These are phyloP conservation scores for Andrena haemorrhoa DNA, from an alignment of 2,888 invertebrate species.

Conservation along the genomic window DNA sequence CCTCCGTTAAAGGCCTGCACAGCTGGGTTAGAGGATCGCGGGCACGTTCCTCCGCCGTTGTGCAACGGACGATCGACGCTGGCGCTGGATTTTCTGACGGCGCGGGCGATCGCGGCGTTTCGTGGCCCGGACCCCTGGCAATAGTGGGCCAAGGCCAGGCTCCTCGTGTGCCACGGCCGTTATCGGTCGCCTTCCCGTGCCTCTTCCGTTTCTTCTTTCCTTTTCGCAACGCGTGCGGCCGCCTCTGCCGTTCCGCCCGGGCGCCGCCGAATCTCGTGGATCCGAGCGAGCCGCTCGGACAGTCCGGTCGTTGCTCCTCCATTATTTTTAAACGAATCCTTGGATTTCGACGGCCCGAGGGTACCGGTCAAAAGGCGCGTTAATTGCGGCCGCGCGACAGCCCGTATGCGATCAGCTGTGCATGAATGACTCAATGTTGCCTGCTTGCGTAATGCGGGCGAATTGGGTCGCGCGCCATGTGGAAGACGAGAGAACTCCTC, in stretches of 20 bases:
- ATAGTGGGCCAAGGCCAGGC: slow-evolving; percentile 63
- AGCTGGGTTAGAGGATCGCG: slow-evolving; percentile 24
- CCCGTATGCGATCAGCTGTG: slow-evolving; percentile 50
- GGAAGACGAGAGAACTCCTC: slow-evolving; percentile 36
- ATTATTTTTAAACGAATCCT: neutral
- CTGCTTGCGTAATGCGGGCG: slow-evolving; percentile 45
- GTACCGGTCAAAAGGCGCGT: neutral
- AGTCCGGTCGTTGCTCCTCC: neutral
- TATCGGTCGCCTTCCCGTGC: slow-evolving; percentile 6
- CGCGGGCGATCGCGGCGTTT: neutral
- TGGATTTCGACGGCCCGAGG: neutral
- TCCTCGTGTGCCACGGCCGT: slow-evolving; percentile 27
- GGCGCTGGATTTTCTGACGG: slow-evolving; percentile 44
- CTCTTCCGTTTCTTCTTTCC: neutral
- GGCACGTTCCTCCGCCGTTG: slow-evolving; percentile 52
- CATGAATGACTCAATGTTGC: slow-evolving; percentile 52
- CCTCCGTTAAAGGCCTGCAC: slow-evolving; percentile 40
- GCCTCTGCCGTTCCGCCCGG: no score
- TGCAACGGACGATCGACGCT: slow-evolving; percentile 40
- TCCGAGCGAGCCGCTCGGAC: neutral
- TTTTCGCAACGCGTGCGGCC: neutral
- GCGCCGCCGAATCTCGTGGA: neutral
- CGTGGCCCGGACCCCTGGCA: slow-evolving; percentile 21
- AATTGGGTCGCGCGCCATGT: slow-evolving; percentile 53
- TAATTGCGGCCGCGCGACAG: slow-evolving; percentile 21